Evolutionary conservation across 2,113 vertebrate genomes (phyloP).

Genomic region (Hippolais icterina): DNA sequence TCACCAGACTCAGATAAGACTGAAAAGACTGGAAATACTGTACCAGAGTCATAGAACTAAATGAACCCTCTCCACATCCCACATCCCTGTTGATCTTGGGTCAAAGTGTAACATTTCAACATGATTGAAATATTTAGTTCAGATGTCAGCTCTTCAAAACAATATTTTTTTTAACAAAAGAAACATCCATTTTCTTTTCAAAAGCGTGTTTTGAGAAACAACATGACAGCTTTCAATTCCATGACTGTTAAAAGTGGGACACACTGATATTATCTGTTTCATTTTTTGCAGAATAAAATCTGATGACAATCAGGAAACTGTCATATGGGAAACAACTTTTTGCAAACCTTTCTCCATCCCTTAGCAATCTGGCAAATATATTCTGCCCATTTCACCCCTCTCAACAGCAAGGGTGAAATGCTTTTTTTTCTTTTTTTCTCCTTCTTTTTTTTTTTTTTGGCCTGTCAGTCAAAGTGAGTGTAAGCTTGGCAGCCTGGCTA

Average conservation of each 20-base stretch:
- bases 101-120: background rate
- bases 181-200: slow-evolving; percentile 34
- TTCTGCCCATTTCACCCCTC: background rate
- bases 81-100: background rate
- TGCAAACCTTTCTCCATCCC: background rate
- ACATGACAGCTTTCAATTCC: slow-evolving; percentile 28
- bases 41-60: background rate
- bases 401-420: no score
- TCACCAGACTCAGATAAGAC: background rate
- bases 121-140: background rate
- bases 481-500: background rate
- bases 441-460: background rate
- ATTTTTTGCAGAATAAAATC: background rate
- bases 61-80: background rate
- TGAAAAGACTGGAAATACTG: background rate
- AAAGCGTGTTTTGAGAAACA: slow-evolving; percentile 17
- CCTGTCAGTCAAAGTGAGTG: background rate
- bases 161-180: background rate
- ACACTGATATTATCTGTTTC: slow-evolving; percentile 32
- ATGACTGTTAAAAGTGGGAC: background rate
- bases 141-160: background rate
- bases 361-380: background rate
- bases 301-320: slow-evolving; percentile 29
- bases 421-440: no score
- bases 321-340: slow-evolving; percentile 4